Evolutionary conservation across 2,797 vertebrate genomes (phyloP), one percentile per base, ranked within the genome.

Genomic region (Platalea minor): DNA sequence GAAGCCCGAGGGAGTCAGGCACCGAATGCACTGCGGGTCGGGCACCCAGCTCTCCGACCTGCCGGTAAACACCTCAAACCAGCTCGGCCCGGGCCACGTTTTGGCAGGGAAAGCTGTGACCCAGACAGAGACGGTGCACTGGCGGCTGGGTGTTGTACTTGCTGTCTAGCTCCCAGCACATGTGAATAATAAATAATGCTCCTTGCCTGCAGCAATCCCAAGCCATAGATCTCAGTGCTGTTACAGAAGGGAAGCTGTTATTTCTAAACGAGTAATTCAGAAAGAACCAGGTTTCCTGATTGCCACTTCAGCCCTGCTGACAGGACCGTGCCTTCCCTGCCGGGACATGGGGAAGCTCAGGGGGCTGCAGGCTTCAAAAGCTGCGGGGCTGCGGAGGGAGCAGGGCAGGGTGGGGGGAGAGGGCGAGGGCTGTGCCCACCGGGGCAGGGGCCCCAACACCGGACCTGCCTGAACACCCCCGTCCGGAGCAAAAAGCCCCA

Each of bases 21-120:
- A 54, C 20, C 2, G 1, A 45, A 12, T 11, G 26, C 33, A 4
- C 26, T 6, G 5, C 11, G 8, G 48, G 29, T 10, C 1, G 0
- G 24, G 48, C n/a, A 35, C 29, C 25, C 75, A 15, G 35, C 13
- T 8, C 48, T 24, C 24, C 3, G 1, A 48, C 39, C 33, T 14
- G 46, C 39, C 8, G 0, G 41, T 8, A 28, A 54, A 39, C 74
- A 16, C 18, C 51, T 39, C 77, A 65, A 14, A 18, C 23, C 57
- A 16, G 53, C 51, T 41, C 13, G 0, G 15, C 33, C 23, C 13
- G 6, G 31, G 5, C 25, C 17, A 13, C 2, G 4, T 69, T 77
- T 37, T 20, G 50, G 35, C 59, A 39, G 35, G 43, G 29, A 31
- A n/a, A 56, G 41, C 31, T 5, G 2, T 56, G 63, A 31, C 63